Evolutionary conservation across 2,113 vertebrate genomes (phyloP), one percentile per base, ranked within the genome.

Genomic region (Apteryx owenii): DNA sequence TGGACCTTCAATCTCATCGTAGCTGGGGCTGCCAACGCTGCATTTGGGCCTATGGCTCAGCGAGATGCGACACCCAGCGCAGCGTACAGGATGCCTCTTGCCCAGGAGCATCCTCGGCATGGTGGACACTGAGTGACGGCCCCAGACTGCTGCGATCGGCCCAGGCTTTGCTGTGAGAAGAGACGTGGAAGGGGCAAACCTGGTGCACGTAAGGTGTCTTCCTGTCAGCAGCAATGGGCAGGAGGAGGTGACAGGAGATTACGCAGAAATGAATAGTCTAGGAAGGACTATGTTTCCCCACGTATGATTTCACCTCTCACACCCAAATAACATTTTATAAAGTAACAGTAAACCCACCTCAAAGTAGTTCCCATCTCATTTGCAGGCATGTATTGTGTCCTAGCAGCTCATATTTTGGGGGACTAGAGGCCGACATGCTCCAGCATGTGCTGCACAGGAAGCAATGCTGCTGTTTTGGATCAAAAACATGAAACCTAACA

Each of bases 21-120:
- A 65, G 25, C 22, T 16, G 29, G 7, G 44, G 64, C 18, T 70
- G 19, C 51, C 29, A 60, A 56, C 36, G 26, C 15, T 6, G 65
- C 4, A 5, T 28, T 38, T 69, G 78, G 25, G 19, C 25, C 60
- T 5, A 1, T 2, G 7, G 50, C 25, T 8, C 21, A 53, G 48
- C 0, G 0, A 38, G 33, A 14, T 9, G 13, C 36, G 9, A 22
- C 23, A 65, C 40, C 11, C 13, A 13, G 36, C 3, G 2, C n/a
- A 51, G 20, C 5, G 33, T 33, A 20, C 8, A 3, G 62, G 36
- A 12, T 48, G 29, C 26, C 44, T 36, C 51, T 54, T 22, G 51
- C 42, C 25, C 40, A 75, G 26, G 31, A 20, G 13, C 16, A 17
- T 65, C 29, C 76, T 11, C 26, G 13, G 11, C 31, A 40, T 2